phyloP scores from a whole-genome alignment of 2,797 vertebrate genomes.

The Phoebastria nigripes region DNA sequence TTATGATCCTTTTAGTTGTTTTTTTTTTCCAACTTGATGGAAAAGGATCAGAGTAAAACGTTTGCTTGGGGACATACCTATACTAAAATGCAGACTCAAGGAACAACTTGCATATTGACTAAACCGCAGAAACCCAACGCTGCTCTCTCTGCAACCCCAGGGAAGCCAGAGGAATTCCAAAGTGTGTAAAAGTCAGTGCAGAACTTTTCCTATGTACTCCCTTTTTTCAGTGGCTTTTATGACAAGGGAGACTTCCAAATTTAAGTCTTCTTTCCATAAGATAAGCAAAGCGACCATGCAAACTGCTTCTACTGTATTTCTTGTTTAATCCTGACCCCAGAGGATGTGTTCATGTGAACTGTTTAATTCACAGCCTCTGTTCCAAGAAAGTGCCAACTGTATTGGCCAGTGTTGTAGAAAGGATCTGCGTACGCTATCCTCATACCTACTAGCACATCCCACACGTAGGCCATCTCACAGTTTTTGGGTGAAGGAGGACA shows the following conservation, averaged over 20 bases:
- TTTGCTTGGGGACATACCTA: conserved; percentile 22
- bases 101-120: not conserved
- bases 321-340: not conserved
- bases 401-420: not conserved
- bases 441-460: not conserved
- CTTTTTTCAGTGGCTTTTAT: not conserved
- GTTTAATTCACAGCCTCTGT: not conserved
- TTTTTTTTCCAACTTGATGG: not conserved
- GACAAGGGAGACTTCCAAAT: not conserved
- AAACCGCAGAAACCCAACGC: not conserved
- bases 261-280: not conserved
- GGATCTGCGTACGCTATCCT: accelerated
- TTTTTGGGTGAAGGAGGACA: not conserved
- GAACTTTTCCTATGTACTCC: not conserved
- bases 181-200: not conserved
- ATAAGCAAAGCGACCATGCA: not conserved
- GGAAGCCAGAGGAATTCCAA: conserved; percentile 13
- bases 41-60: conserved; percentile 32
- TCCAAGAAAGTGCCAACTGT: not conserved
- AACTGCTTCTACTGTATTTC: not conserved
- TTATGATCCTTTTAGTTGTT: conserved; percentile 12
- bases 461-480: not conserved
- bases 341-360: not conserved
- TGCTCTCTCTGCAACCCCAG: not conserved
- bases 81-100: not conserved